A percentile compares a stretch with the other conserved stretches of the same genome.
Evolutionary conservation across 2,797 vertebrate species (phyloP).

Genomic region (Danio kyathit): DNA sequence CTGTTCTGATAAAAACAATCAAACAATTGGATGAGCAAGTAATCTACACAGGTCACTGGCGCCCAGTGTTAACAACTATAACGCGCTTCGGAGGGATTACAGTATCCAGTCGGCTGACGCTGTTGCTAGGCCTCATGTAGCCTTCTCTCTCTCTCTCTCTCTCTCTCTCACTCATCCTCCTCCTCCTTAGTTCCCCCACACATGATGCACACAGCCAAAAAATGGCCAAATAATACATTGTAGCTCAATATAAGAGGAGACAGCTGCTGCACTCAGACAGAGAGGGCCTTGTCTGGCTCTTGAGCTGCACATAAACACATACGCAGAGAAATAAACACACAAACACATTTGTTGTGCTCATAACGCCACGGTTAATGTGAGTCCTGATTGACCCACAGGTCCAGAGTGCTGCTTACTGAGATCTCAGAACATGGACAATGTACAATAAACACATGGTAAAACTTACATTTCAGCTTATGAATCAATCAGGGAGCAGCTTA

Average conservation of each 20-base stretch:
- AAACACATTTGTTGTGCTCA: constrained; percentile 36
- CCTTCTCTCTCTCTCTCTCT: constrained; percentile 62
- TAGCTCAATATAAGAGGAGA: constrained; percentile 81
- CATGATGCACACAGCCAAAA: constrained; percentile 75
- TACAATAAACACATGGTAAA: neutral
- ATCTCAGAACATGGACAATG: neutral
- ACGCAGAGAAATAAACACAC: constrained; percentile 34
- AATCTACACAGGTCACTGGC: constrained; percentile 66
- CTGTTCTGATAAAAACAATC: constrained; percentile 45
- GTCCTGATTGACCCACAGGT: constrained; percentile 8
- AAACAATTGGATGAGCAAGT: constrained; percentile 33
- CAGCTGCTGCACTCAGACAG: constrained; percentile 78
- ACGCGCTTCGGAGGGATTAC: constrained; percentile 77
- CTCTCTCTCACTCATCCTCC: constrained; percentile 64
- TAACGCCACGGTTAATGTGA: neutral
- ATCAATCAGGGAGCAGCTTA: neutral
- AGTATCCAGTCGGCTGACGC: constrained; percentile 70
- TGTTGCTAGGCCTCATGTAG: constrained; percentile 76
- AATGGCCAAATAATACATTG: constrained; percentile 83
- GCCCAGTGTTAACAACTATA: constrained; percentile 77
- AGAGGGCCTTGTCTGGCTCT: constrained; percentile 73
- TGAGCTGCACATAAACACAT: constrained; percentile 52
- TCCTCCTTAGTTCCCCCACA: constrained; percentile 68
- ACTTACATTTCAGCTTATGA: neutral
- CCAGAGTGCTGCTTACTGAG: neutral